Conservation (phyloP, 2,888 invertebrate species). For the Heliothis peltigera region DNA sequence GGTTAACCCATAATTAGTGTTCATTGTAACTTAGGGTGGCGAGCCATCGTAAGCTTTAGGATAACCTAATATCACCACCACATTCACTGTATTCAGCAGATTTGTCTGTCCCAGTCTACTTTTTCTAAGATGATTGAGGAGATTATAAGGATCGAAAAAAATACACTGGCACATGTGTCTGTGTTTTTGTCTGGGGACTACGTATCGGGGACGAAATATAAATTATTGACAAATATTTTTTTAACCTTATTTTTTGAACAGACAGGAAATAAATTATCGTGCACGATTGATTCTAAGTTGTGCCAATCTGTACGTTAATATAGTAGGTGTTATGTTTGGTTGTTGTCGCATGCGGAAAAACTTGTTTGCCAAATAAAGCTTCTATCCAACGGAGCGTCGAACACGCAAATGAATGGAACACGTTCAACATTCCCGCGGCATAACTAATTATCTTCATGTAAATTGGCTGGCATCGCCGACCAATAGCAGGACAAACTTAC, state of each 20-base stretch:
- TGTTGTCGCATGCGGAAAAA: constrained; percentile 47
- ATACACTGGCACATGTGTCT: no score
- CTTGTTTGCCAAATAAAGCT: constrained; percentile 17
- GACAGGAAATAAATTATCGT: constrained; percentile 14
- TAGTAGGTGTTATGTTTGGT: constrained; percentile 39
- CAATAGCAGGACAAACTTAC: neutral
- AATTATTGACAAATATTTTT: no score
- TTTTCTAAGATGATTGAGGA: no score
- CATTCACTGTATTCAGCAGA: no score
- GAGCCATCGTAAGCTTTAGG: neutral
- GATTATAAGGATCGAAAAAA: no score
- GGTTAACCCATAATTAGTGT: constrained; percentile 6
- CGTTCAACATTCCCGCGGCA: constrained; percentile 11
- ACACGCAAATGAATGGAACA: constrained; percentile 25
- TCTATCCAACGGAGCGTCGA: constrained; percentile 10
- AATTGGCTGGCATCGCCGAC: constrained; percentile 32
- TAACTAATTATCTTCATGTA: constrained; percentile 35
- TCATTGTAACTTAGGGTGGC: neutral
- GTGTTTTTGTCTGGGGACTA: no score
- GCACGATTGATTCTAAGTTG: constrained; percentile 8
- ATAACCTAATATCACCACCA: no score
- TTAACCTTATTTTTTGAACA: no score
- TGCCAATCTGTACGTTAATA: constrained; percentile 11
- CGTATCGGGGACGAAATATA: no score
- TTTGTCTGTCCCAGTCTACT: no score